Evolutionary conservation across 1,140 invertebrate genomes (phyloP).

Genomic region (Lordiphosa mommai): DNA sequence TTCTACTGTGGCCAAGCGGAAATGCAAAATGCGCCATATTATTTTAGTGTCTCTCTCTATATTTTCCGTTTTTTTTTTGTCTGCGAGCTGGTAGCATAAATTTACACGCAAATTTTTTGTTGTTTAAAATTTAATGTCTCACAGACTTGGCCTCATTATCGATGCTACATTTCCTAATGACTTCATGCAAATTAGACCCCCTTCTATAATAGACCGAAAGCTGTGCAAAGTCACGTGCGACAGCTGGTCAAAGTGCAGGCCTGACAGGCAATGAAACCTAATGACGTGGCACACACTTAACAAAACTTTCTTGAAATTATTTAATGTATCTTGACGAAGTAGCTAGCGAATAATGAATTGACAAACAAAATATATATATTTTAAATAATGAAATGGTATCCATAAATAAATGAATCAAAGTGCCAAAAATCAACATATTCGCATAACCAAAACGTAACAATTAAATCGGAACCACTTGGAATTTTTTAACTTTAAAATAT

Average conservation of each 20-base stretch:
- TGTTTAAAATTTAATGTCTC: slow-evolving; percentile 2
- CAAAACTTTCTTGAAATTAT: too few relatives aligned
- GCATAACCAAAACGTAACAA: too few relatives aligned
- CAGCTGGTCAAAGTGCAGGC: slow-evolving; percentile 43
- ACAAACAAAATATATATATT: too few relatives aligned
- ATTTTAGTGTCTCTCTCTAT: slow-evolving; percentile 23
- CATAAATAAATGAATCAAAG: too few relatives aligned
- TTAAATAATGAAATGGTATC: too few relatives aligned
- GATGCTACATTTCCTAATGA: slow-evolving; percentile 60
- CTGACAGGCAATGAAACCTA: slow-evolving; percentile 53
- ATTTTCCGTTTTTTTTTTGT: neutral
- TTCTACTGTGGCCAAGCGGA: slow-evolving; percentile 11
- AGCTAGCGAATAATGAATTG: too few relatives aligned
- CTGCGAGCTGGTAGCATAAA: neutral
- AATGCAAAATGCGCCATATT: slow-evolving; percentile 34
- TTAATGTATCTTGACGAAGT: too few relatives aligned
- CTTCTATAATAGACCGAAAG: slow-evolving; percentile 24
- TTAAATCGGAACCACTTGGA: too few relatives aligned
- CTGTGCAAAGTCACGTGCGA: slow-evolving; percentile 62
- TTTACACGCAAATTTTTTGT: neutral
- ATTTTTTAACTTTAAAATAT: too few relatives aligned
- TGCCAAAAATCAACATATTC: too few relatives aligned
- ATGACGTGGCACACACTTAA: slow-evolving; percentile 26
- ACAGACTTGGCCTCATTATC: slow-evolving; percentile 51
- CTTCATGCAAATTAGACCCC: slow-evolving; percentile 64